Evolutionary conservation across 2,888 invertebrate species (phyloP).

Genomic region (Trissolcus japonicus): DNA sequence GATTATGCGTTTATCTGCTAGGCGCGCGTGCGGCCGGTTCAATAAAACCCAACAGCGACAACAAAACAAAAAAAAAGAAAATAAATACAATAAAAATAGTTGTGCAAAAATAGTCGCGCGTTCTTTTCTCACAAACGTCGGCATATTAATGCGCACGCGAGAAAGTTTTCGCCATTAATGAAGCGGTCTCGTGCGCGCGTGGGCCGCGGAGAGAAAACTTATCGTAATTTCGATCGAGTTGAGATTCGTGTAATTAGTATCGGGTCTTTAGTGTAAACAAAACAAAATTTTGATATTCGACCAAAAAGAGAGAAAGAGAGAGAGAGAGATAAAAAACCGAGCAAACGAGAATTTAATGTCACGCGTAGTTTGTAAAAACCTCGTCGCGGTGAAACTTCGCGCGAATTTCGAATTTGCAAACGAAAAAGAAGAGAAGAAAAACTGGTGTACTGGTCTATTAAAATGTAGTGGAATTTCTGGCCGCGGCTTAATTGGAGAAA

Average conservation of each 20-base stretch:
- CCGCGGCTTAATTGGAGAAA: constrained; percentile 47
- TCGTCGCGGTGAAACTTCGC: too few species aligned
- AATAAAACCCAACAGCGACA: constrained; percentile 16
- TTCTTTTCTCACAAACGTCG: constrained; percentile 43
- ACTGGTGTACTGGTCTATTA: neutral
- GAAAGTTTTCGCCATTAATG: constrained; percentile 52
- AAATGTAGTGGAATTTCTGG: constrained; percentile 13
- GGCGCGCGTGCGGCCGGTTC: constrained; percentile 8
- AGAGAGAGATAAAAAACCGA: too few species aligned
- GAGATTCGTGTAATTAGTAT: constrained; percentile 25
- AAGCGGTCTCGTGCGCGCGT: constrained; percentile 40
- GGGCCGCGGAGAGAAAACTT: constrained; percentile 50
- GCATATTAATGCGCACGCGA: constrained; percentile 41
- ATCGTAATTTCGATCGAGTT: constrained; percentile 28
- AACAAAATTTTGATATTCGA: neutral
- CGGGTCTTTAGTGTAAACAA: constrained; percentile 3
- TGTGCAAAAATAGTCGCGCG: neutral
- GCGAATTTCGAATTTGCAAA: neutral
- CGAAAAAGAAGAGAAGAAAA: too few species aligned
- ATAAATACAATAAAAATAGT: constrained; percentile 14
- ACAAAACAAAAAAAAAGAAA: constrained; percentile 19
- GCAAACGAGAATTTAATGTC: too few species aligned
- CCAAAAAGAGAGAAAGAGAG: too few species aligned
- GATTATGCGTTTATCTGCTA: constrained; percentile 38
- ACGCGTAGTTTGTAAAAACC: too few species aligned